phyloP scores from a whole-genome alignment of 2,113 vertebrate species.

The Plotosus lineatus region DNA sequence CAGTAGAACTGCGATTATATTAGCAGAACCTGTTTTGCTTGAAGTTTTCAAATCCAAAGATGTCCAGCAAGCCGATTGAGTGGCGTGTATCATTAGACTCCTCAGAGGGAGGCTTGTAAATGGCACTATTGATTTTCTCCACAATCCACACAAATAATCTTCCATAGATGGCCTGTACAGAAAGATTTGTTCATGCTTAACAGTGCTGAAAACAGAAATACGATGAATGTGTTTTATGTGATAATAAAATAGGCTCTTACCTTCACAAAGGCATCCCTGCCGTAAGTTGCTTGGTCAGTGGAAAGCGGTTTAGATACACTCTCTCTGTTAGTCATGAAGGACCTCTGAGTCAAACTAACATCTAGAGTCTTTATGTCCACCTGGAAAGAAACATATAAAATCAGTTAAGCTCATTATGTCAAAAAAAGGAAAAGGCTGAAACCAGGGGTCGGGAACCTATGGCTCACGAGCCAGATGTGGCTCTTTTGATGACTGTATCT shows the following conservation, averaged over 20 bases:
- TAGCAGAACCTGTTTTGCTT: slow-evolving; percentile 84
- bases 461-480: too few relatives aligned
- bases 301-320: slow-evolving; percentile 81
- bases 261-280: slow-evolving; percentile 91
- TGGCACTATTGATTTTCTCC: slow-evolving; percentile 86
- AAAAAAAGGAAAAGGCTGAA: too few relatives aligned
- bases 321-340: slow-evolving; percentile 85
- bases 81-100: slow-evolving; percentile 64
- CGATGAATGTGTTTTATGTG: neutral
- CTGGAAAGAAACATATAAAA: slow-evolving; percentile 7
- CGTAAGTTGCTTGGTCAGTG: slow-evolving; percentile 79
- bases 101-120: slow-evolving; percentile 75
- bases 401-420: neutral
- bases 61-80: slow-evolving; percentile 90
- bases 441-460: too few relatives aligned
- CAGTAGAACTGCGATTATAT: neutral
- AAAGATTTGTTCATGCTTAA: slow-evolving; percentile 11
- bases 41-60: slow-evolving; percentile 99
- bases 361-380: slow-evolving; percentile 64
- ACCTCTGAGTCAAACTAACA: slow-evolving; percentile 80
- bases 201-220: neutral
- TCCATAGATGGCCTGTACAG: slow-evolving; percentile 87
- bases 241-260: slow-evolving; percentile 47
- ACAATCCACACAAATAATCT: slow-evolving; percentile 92
- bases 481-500: too few relatives aligned